phyloP scores from a whole-genome alignment of 2,888 invertebrate genomes.

The Cybosia mesomella region DNA sequence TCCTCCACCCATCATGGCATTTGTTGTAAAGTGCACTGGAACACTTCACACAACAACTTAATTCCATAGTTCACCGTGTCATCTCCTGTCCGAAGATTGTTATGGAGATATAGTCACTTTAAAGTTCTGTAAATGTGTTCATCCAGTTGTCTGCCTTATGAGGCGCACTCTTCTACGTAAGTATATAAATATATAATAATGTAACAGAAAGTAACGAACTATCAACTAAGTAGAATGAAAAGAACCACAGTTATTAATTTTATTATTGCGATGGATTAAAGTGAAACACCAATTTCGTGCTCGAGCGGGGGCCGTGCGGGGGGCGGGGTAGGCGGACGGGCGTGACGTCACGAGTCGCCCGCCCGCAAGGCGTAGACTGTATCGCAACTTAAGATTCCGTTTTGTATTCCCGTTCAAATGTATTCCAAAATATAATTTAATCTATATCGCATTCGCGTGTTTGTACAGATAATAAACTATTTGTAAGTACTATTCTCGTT shows the following conservation, averaged over 20 bases:
- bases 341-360: conserved; percentile 9
- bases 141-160: too few species aligned
- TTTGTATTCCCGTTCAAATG: conserved; percentile 47
- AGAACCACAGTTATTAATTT: not conserved
- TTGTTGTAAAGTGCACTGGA: too few species aligned
- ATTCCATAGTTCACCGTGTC: too few species aligned
- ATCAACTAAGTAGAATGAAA: not conserved
- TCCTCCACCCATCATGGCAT: too few species aligned
- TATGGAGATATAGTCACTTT: too few species aligned
- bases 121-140: not conserved
- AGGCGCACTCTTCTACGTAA: not conserved
- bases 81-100: too few species aligned
- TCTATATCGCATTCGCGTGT: conserved; percentile 33
- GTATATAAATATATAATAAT: too few species aligned
- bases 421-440: conserved; percentile 49
- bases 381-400: conserved; percentile 48
- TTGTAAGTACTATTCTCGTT: conserved; percentile 25
- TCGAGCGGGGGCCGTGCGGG: not conserved
- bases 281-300: too few species aligned
- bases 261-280: not conserved
- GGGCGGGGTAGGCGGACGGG: not conserved
- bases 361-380: conserved; percentile 37
- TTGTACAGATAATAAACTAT: conserved; percentile 48
- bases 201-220: not conserved
- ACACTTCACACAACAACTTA: too few species aligned